Evolutionary conservation across 2,113 vertebrate species (phyloP), one percentile per base, ranked within the genome.

Genomic region (Oryzias curvinotus): DNA sequence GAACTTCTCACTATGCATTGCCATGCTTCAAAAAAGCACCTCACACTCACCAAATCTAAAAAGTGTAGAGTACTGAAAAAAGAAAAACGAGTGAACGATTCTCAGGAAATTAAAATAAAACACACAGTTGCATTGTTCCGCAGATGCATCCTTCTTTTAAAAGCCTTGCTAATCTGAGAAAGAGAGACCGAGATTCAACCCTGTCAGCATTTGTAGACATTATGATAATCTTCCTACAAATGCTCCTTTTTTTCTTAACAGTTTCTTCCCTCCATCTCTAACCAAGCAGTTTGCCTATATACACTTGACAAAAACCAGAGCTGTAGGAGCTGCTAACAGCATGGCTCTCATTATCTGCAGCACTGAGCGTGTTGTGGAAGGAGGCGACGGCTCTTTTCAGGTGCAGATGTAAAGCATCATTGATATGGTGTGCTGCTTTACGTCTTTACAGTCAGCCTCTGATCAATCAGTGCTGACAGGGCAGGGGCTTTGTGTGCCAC

Each of bases 381-480:
- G 65, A 81, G 80, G 92, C 89, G 89, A 90, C 83, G 83, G 84
- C 83, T 92, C 88, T 88, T 90, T 89, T 81, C 85, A 91, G 92
- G 88, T 84, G 70, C 83, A 57, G 90, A 85, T 59, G 64, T 92
- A 88, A 61, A 70, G 89, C 92, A 94, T 91, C 94, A 87, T 86
- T 92, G 94, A 92, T 94, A 93, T 89, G 90, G 92, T 83, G 92
- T 93, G 92, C 91, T 41, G 65, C 92, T 91, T 92, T 92, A 85
- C 85, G 92, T 90, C 63, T 87, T 91, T 89, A 85, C 91, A 95
- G 92, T 92, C 92, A 87, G 87, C 87, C 93, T 92, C 94, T 92
- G 95, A 98, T 98, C 95, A 95, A 96, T 98, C 96, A 94, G 88
- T 79, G 76, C 93, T 93, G 94, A 98, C 95, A 95, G 94, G 89